phyloP scores from a whole-genome alignment of 2,888 invertebrate species.

The Chrysolina haemoptera region DNA sequence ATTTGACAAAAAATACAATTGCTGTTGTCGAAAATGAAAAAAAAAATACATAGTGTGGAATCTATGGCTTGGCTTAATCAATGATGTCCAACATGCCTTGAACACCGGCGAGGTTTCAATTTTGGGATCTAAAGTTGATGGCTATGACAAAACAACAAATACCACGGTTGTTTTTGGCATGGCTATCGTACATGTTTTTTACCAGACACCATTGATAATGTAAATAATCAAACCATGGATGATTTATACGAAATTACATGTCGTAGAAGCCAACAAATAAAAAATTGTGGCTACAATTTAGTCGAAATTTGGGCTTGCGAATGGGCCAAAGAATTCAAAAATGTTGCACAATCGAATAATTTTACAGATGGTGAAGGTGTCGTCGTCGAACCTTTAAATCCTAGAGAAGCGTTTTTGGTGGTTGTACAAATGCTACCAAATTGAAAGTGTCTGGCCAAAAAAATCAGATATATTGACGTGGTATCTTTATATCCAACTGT shows the following conservation, averaged over 20 bases:
- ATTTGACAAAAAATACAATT: conserved; percentile 1
- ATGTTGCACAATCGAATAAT: neutral
- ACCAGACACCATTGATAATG: neutral
- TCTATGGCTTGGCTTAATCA: conserved; percentile 22
- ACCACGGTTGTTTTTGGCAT: conserved; percentile 28
- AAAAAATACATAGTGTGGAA: conserved; percentile 13
- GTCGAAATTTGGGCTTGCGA: conserved; percentile 20
- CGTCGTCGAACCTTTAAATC: conserved; percentile 36
- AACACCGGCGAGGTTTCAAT: conserved; percentile 20
- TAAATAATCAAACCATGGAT: conserved; percentile 23
- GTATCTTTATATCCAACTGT: conserved; percentile 51
- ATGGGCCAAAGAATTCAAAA: conserved; percentile 18
- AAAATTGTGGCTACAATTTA: conserved; percentile 21
- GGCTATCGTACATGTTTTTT: conserved; percentile 20
- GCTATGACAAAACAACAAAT: conserved; percentile 8
- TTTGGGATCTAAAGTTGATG: conserved; percentile 19
- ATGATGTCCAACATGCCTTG: neutral
- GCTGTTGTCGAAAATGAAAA: conserved; percentile 9
- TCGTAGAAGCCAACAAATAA: conserved; percentile 14
- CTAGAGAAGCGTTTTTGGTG: conserved; percentile 50
- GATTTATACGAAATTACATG: conserved; percentile 25
- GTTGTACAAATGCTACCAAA: conserved; percentile 50
- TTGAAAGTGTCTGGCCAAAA: conserved; percentile 45
- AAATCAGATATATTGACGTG: conserved; percentile 49
- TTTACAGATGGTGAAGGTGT: conserved; percentile 17